Conservation (phyloP, 2,113 vertebrate genomes). For the Mugil cephalus region DNA sequence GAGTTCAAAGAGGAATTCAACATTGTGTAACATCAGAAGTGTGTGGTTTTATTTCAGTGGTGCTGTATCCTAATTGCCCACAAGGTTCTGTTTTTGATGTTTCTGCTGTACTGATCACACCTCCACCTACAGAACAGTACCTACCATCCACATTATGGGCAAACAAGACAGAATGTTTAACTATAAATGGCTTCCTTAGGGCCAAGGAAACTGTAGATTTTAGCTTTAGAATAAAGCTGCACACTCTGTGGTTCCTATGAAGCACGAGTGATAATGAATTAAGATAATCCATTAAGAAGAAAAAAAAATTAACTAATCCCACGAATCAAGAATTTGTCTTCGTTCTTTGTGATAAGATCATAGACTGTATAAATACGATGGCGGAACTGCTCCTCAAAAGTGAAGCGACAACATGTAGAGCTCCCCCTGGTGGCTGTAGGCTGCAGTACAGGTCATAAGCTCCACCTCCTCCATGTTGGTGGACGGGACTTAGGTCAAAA, state of each 20-base stretch:
- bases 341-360: no score
- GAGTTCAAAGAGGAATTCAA: slow-evolving; percentile 10
- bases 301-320: no score
- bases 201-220: neutral
- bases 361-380: no score
- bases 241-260: neutral
- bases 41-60: neutral
- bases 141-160: neutral
- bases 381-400: no score
- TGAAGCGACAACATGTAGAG: no score
- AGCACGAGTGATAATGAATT: no score
- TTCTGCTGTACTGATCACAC: slow-evolving; percentile 8
- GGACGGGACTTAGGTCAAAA: no score
- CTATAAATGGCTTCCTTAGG: neutral
- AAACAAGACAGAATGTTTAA: neutral
- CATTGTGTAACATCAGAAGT: neutral
- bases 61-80: slow-evolving; percentile 18
- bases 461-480: no score
- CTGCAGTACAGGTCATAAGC: no score
- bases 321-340: no score
- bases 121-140: slow-evolving; percentile 18
- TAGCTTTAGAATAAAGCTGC: neutral
- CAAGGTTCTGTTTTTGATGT: slow-evolving; percentile 8
- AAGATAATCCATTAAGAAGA: no score
- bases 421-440: no score